These are phyloP conservation scores for Urosaurus nigricauda DNA, from an alignment of 2,797 vertebrate species.

Conservation along the genomic window DNA sequence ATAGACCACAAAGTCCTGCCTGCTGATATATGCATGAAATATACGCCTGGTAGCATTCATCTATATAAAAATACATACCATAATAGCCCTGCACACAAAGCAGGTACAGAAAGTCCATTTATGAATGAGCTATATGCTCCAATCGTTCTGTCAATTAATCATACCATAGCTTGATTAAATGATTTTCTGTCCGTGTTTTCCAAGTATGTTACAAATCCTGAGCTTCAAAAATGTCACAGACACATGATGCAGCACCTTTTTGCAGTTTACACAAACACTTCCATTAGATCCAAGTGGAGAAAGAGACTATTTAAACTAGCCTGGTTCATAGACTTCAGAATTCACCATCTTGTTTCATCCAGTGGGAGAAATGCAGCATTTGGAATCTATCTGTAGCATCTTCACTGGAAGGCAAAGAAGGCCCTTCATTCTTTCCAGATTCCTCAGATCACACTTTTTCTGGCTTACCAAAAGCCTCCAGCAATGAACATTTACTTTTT, in stretches of 20 bases:
- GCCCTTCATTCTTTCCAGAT: no score
- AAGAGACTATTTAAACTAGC: not conserved
- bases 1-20: constrained; percentile 59
- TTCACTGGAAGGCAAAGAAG: no score
- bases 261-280: not conserved
- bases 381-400: not conserved
- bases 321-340: not conserved
- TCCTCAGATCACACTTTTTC: no score
- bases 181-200: not conserved
- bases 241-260: not conserved
- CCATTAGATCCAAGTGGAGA: not conserved
- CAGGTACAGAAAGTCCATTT: constrained; percentile 21
- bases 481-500: no score
- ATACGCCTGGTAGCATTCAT: constrained; percentile 9
- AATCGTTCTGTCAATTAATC: constrained; percentile 27
- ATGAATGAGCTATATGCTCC: constrained; percentile 27
- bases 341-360: not conserved
- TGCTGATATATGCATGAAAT: constrained; percentile 33
- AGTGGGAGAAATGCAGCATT: not conserved
- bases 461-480: no score
- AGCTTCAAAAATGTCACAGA: not conserved
- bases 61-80: constrained; percentile 33
- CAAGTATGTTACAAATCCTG: not conserved
- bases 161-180: not conserved
- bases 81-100: constrained; percentile 17